Evolutionary conservation across 23 tunicate species (phyloP).

Genomic region (Pegea sp.): DNA sequence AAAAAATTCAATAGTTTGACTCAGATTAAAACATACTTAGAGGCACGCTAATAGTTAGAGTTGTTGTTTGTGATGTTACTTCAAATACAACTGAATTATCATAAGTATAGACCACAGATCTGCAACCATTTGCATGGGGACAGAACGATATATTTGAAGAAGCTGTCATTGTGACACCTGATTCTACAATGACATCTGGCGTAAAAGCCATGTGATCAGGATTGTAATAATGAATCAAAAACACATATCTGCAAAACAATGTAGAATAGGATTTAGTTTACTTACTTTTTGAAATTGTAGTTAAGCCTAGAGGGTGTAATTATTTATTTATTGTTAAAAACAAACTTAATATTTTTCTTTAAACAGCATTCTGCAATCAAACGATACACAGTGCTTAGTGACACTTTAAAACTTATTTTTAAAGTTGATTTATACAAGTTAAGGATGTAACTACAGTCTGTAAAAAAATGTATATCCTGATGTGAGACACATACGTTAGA

Average conservation of each 20-base stretch:
- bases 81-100: slow-evolving; percentile 28
- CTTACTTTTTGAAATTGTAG: too few species aligned
- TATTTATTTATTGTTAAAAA: neutral
- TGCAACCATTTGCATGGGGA: slow-evolving; percentile 58
- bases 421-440: too few species aligned
- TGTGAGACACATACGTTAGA: too few species aligned
- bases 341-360: neutral
- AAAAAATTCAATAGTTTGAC: too few species aligned
- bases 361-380: neutral
- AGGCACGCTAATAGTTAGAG: slow-evolving; percentile 15
- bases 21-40: too few species aligned
- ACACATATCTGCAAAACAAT: slow-evolving; percentile 32
- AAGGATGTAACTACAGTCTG: too few species aligned
- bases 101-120: slow-evolving; percentile 36
- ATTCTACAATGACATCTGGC: slow-evolving; percentile 27
- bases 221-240: slow-evolving; percentile 57
- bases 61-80: slow-evolving; percentile 35
- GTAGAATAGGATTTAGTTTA: neutral
- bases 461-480: too few species aligned
- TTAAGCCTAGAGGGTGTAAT: too few species aligned
- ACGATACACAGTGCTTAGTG: neutral
- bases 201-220: slow-evolving; percentile 34
- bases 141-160: slow-evolving; percentile 35
- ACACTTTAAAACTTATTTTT: neutral
- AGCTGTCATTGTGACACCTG: slow-evolving; percentile 25